A percentile compares a stretch with the other conserved stretches of the same genome.
These are phyloP conservation scores for Dermatemys mawii DNA, from an alignment of 2,113 vertebrate species.

Conservation along the genomic window DNA sequence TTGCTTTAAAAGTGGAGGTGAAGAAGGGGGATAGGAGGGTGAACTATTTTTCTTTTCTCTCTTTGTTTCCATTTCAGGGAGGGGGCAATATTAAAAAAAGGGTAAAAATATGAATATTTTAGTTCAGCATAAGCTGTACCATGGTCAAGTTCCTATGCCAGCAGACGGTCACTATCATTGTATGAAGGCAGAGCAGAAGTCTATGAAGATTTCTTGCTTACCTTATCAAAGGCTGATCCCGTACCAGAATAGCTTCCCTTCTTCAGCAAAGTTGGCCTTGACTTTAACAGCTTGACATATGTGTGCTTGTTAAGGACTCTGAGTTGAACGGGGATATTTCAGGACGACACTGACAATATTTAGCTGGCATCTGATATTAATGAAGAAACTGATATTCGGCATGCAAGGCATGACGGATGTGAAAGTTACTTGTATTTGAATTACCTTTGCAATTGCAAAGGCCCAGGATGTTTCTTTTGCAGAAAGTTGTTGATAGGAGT, in stretches of 20 bases:
- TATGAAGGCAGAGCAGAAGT: background rate
- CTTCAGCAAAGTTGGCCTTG: conserved; percentile 28
- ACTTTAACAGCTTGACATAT: conserved; percentile 53
- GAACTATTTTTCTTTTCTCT: background rate
- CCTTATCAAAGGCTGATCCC: conserved; percentile 21
- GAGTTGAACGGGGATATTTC: conserved; percentile 66
- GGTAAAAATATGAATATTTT: conserved; percentile 53
- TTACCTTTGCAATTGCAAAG: conserved; percentile 43
- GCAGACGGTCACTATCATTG: background rate
- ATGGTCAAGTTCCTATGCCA: background rate
- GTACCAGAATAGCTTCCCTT: conserved; percentile 47
- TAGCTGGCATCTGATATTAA: conserved; percentile 47
- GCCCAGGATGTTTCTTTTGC: background rate
- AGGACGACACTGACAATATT: conserved; percentile 66
- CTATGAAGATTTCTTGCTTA: conserved; percentile 23
- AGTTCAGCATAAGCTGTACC: background rate
- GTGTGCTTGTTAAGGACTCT: conserved; percentile 46
- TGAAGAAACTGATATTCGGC: conserved; percentile 35
- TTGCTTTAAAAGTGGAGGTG: background rate
- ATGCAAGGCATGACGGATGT: background rate
- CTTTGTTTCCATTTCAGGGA: background rate
- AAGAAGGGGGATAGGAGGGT: background rate
- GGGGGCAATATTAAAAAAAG: background rate
- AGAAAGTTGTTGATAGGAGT: background rate
- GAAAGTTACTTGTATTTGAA: conserved; percentile 48